phyloP scores from a whole-genome alignment of 1,140 invertebrate species.

The Aphidius ervi region DNA sequence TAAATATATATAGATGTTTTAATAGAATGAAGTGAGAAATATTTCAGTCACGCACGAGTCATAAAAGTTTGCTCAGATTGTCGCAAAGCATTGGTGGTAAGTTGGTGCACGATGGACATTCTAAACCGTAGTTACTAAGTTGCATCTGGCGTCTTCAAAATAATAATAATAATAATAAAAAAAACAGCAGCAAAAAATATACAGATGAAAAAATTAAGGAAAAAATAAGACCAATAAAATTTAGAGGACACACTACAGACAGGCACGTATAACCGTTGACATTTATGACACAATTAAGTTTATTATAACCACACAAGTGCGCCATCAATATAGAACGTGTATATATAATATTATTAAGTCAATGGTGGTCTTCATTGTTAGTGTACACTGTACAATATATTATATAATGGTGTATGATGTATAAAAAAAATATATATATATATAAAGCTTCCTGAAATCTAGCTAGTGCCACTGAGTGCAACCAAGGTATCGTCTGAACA shows the following conservation, averaged over 20 bases:
- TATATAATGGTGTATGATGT: too few relatives aligned
- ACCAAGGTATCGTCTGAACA: too few relatives aligned
- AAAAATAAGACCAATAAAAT: not conserved
- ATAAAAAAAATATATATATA: too few relatives aligned
- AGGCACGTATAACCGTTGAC: slow-evolving; percentile 30
- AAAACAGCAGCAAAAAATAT: not conserved
- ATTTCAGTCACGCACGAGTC: slow-evolving; percentile 3
- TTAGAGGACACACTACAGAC: slow-evolving; percentile 1
- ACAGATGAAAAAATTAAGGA: not conserved
- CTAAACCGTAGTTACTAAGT: not conserved
- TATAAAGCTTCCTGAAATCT: too few relatives aligned
- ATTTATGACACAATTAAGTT: slow-evolving; percentile 45
- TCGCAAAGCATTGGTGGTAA: slow-evolving; percentile 11
- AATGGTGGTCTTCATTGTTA: too few relatives aligned
- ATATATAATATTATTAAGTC: too few relatives aligned
- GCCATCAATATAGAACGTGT: too few relatives aligned
- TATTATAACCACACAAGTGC: slow-evolving; percentile 30
- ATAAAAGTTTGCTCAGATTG: slow-evolving; percentile 3
- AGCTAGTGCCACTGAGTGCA: too few relatives aligned
- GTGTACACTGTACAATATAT: too few relatives aligned
- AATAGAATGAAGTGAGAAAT: not conserved
- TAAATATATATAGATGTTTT: slow-evolving; percentile 1
- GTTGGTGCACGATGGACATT: slow-evolving; percentile 12
- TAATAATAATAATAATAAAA: not conserved
- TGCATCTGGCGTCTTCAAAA: slow-evolving; percentile 1